Base-by-base conservation (phyloP, 1,140 invertebrate genomes). In the Musca domestica region DNA sequence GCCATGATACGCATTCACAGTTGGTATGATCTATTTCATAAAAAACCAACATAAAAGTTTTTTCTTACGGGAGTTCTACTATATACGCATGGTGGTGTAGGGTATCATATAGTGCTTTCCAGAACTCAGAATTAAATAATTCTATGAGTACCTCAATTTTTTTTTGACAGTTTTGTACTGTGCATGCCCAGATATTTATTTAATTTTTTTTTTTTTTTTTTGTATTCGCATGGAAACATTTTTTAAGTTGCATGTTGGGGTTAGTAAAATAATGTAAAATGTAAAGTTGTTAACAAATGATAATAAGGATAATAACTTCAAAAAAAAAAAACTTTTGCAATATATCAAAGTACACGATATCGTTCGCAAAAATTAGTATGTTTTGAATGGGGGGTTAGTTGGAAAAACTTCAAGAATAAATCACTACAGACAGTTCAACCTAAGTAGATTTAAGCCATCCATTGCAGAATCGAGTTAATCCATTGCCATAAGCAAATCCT, bases 131-230 rank as follows among this genome's bases (percentile, higher is more conserved):
- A n/a, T n/a, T n/a, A n/a, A n/a, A n/a, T n/a, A n/a, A n/a, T n/a
- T n/a, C n/a, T n/a, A n/a, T n/a, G n/a, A n/a, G n/a, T n/a, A n/a
- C n/a, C n/a, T n/a, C 4, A 41, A 5, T 12, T 41, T 12, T 9
- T 19, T 17, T 27, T 20, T 61, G 17, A 61, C 56, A 61, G 56
- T 61, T 61, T 61, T 61, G 2, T 61, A 61, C 56, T 61, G 56
- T 41, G 56, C 17, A 61, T 61, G 56, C 17, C 56, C 56, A 41
- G 17, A 41, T 61, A 23, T 54, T 61, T 61, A 61, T 61, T 61
- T 23, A 17, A 30, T 58, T 58, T 27, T 61, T 41, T 41, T 1
- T 25, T 51, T 19, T 27, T 15, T 56, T 23, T 27, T 58, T 27
- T 27, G 20, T 27, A 58, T 61, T 61, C 20, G 14, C 27, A 34